Conservation (phyloP, 1,140 invertebrate species). For the Phthorimaea operculella region DNA sequence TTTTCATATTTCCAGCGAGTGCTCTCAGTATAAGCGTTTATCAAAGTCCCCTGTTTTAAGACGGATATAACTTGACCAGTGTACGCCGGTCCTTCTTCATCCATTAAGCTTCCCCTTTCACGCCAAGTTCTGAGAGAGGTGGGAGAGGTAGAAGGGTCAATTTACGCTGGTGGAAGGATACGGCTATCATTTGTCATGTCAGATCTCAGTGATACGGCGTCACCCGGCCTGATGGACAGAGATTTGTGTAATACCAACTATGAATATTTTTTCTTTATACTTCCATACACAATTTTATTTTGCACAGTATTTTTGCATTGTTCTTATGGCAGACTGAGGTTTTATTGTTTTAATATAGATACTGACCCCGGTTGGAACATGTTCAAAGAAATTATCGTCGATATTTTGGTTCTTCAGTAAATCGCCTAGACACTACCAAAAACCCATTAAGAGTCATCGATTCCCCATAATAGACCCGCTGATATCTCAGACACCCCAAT, state of each 20-base stretch:
- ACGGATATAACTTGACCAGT: conserved; percentile 31
- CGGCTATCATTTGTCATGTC: conserved; percentile 56
- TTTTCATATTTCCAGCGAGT: conserved; percentile 1
- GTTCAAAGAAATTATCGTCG: too few species aligned
- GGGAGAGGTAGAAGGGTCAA: conserved; percentile 16
- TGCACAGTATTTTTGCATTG: too few species aligned
- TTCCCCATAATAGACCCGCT: not conserved
- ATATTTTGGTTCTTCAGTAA: too few species aligned
- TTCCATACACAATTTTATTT: not conserved
- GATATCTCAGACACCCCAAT: conserved; percentile 2
- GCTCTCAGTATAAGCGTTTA: conserved; percentile 28
- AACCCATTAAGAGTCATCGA: not conserved
- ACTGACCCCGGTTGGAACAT: too few species aligned
- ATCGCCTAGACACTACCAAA: not conserved
- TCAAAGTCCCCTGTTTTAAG: conserved; percentile 42
- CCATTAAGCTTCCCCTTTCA: not conserved
- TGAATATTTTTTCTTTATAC: conserved; percentile 43
- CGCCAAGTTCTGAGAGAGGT: not conserved
- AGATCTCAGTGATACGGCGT: conserved; percentile 48
- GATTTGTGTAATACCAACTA: conserved; percentile 50
- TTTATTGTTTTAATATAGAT: too few species aligned
- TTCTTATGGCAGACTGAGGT: too few species aligned
- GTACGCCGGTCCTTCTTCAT: conserved; percentile 18
- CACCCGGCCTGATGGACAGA: conserved; percentile 45
- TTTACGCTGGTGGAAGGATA: conserved; percentile 25